These are phyloP conservation scores for Ceratothoa steindachneri DNA, from an alignment of 2,888 invertebrate genomes.

Conservation along the genomic window DNA sequence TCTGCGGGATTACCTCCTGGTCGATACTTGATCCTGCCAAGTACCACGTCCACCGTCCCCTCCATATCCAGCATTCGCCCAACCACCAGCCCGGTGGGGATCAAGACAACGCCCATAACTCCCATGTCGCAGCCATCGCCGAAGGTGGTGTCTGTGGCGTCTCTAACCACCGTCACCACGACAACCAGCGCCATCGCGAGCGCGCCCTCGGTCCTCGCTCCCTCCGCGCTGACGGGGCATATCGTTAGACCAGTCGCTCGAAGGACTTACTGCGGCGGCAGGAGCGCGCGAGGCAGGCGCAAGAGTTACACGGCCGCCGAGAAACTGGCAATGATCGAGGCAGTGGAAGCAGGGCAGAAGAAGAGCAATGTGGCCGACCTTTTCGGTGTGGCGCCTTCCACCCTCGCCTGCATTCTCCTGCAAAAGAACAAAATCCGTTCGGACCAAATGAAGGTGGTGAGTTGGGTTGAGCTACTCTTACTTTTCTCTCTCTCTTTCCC, in stretches of 20 bases:
- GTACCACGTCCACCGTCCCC: conserved; percentile 26
- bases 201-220: background rate
- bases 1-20: conserved; percentile 44
- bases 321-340: conserved; percentile 45
- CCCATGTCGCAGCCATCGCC: background rate
- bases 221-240: background rate
- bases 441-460: conserved; percentile 32
- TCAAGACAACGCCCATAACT: background rate
- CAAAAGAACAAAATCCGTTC: conserved; percentile 44
- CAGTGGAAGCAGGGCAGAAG: conserved; percentile 44
- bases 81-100: conserved; percentile 4
- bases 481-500: background rate
- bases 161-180: conserved; percentile 33
- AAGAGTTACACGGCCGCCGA: conserved; percentile 24
- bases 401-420: conserved; percentile 41
- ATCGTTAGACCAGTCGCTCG: background rate
- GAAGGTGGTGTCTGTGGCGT: conserved; percentile 16
- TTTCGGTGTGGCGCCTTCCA: conserved; percentile 46
- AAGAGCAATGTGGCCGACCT: conserved; percentile 43
- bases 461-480: background rate
- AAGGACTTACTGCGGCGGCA: background rate
- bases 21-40: conserved; percentile 43
- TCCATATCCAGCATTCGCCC: conserved; percentile 20
- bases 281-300: background rate
- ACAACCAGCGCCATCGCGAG: conserved; percentile 18